These are phyloP conservation scores for Lutjanus erythropterus DNA, from an alignment of 2,113 vertebrate species.

Conservation along the genomic window DNA sequence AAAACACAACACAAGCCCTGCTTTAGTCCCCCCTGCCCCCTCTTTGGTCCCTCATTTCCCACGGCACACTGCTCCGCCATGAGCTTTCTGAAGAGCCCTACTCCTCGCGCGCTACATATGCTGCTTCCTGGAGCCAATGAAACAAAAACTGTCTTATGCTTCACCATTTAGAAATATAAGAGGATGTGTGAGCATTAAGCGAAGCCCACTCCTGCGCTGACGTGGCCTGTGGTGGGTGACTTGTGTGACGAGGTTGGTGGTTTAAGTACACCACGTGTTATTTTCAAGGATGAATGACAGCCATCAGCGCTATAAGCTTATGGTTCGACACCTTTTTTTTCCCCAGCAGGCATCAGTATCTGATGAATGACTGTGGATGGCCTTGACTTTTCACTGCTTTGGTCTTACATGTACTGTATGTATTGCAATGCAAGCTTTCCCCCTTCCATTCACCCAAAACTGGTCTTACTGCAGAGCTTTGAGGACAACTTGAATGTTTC, in stretches of 20 bases:
- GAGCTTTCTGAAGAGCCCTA: slow-evolving; percentile 59
- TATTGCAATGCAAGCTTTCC: slow-evolving; percentile 77
- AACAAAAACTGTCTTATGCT: slow-evolving; percentile 63
- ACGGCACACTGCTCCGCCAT: slow-evolving; percentile 59
- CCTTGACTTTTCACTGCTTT: slow-evolving; percentile 81
- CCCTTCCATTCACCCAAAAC: slow-evolving; percentile 75
- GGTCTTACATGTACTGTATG: slow-evolving; percentile 77
- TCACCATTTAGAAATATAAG: slow-evolving; percentile 61
- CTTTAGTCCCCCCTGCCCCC: slow-evolving; percentile 33
- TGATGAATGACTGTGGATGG: slow-evolving; percentile 82
- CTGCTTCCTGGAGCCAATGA: slow-evolving; percentile 75
- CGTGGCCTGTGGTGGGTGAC: slow-evolving; percentile 55
- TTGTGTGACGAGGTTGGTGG: slow-evolving; percentile 63
- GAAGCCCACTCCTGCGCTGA: slow-evolving; percentile 39
- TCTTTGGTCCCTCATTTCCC: slow-evolving; percentile 54
- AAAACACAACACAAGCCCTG: slow-evolving; percentile 43
- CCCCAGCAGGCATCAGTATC: slow-evolving; percentile 81
- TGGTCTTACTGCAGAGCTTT: slow-evolving; percentile 81
- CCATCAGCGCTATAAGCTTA: slow-evolving; percentile 72
- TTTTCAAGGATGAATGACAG: slow-evolving; percentile 78
- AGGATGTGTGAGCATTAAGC: slow-evolving; percentile 59
- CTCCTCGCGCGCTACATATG: slow-evolving; percentile 62
- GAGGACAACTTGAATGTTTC: slow-evolving; percentile 83
- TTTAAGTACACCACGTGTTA: slow-evolving; percentile 63
- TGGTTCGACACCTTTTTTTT: slow-evolving; percentile 77